Evolutionary conservation across 1,140 invertebrate species (phyloP).

Genomic region (Fopius arisanus): DNA sequence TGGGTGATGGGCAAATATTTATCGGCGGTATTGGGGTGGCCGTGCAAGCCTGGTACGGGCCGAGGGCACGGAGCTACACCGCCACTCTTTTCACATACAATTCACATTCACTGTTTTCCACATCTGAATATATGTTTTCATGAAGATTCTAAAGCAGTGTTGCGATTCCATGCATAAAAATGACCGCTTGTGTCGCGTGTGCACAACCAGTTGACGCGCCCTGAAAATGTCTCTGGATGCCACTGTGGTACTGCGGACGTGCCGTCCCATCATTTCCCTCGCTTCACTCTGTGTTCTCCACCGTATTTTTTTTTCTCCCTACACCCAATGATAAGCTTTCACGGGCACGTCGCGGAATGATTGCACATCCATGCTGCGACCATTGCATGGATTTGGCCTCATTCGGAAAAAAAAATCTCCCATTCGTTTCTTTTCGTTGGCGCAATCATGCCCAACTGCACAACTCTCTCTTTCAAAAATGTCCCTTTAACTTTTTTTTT

Average conservation of each 20-base stretch:
- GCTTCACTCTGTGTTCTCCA: background rate
- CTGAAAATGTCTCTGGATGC: conserved; percentile 43
- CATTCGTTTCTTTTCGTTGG: background rate
- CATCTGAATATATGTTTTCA: background rate
- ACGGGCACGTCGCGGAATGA: conserved; percentile 45
- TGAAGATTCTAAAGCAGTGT: background rate
- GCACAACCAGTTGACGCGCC: conserved; percentile 25
- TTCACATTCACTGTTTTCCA: background rate
- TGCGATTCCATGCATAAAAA: conserved; percentile 53
- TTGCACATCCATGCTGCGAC: conserved; percentile 33
- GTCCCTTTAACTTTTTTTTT: background rate
- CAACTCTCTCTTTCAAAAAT: background rate
- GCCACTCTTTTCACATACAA: background rate
- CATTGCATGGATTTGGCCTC: conserved; percentile 10
- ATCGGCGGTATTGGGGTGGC: conserved; percentile 35
- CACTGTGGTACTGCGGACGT: conserved; percentile 22
- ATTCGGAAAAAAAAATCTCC: background rate
- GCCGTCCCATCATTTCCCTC: conserved; percentile 16
- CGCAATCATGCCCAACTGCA: background rate
- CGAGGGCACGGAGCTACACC: background rate
- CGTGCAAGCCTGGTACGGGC: conserved; percentile 4
- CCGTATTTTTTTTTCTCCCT: background rate
- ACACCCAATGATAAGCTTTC: conserved; percentile 45
- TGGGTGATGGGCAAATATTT: conserved; percentile 48
- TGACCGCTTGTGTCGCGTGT: conserved; percentile 38